Evolutionary conservation across 2,888 invertebrate species (phyloP).

Genomic region (Pediacus dermestoides): DNA sequence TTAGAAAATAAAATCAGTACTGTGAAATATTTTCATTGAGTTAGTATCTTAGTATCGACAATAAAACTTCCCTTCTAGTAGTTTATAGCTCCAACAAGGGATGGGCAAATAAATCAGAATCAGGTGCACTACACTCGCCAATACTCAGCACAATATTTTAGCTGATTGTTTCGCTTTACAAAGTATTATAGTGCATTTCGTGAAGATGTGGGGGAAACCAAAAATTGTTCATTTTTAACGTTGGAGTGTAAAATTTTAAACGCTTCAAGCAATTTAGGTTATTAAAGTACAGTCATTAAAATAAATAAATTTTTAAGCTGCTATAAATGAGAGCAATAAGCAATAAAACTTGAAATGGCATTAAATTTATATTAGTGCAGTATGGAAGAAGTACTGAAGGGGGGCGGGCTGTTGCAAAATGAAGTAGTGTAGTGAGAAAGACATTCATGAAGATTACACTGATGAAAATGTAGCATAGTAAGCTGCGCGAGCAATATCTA

Average conservation of each 20-base stretch:
- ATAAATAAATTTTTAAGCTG: conserved; percentile 20
- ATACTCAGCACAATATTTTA: conserved; percentile 5
- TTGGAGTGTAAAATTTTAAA: no score
- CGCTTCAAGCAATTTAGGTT: no score
- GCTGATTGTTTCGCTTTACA: conserved; percentile 3
- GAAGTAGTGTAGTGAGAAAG: conserved; percentile 13
- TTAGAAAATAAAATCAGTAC: conserved; percentile 21
- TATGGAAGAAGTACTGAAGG: background rate
- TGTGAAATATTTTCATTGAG: conserved; percentile 46
- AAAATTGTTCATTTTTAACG: no score
- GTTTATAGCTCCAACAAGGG: conserved; percentile 39
- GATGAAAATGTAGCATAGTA: conserved; percentile 31
- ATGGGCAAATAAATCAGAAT: conserved; percentile 42
- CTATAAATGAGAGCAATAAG: conserved; percentile 23
- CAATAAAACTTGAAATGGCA: conserved; percentile 23
- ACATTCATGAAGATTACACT: conserved; percentile 27
- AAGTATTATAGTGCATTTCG: no score
- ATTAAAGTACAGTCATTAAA: conserved; percentile 2
- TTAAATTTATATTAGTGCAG: conserved; percentile 26
- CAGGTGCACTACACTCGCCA: conserved; percentile 32
- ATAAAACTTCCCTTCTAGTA: conserved; percentile 42
- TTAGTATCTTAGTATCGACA: conserved; percentile 40
- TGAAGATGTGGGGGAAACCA: no score
- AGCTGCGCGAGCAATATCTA: conserved; percentile 29
- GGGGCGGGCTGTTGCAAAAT: conserved; percentile 19